Evolutionary conservation across 1,140 invertebrate species (phyloP), one percentile per base, ranked within the genome.

Genomic region (Parapsyche elsis): DNA sequence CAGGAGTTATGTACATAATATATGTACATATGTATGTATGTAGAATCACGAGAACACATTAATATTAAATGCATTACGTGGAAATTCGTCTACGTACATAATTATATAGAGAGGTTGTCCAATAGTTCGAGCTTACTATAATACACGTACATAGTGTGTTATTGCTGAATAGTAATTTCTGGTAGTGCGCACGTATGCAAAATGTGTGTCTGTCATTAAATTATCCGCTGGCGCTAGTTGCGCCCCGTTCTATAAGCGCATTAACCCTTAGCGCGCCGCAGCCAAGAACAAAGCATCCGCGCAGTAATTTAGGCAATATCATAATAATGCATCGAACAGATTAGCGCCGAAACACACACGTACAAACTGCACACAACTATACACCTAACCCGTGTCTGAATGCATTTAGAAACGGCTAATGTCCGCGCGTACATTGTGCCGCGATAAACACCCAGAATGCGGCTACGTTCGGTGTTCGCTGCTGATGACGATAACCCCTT

Each of bases 251-350:
- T 5, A 12, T 53, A 53, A 53, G 10, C 49, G 16, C 49, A 53
- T 53, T 53, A 53, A 53, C 10, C 12, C 49, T 53, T 53, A 12
- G 49, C 49, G 49, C 49, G 4, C 49, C 49, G 49, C 49, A 14
- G 16, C 49, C 49, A 53, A 53, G 49, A 53, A 53, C 49, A 53
- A 53, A 53, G 49, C 49, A 38, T 53, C 12, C 49, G 49, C 49
- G 16, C 49, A 53, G 49, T 53, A 53, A 53, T 53, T 53, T 16
- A 53, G 49, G 16, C 49, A 12, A 16, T 53, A 53, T 53, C 49
- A 53, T 53, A 53, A 53, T 53, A 53, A 53, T 16, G 49, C 49
- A 53, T 53, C 49, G 49, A 53, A 53, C 49, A 53, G 49, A 53
- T 53, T 53, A 53, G 16, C 2, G 16, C 49, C 49, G 49, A 10